phyloP scores from a whole-genome alignment of 2,113 vertebrate genomes.

The Lichenostomus cassidix region DNA sequence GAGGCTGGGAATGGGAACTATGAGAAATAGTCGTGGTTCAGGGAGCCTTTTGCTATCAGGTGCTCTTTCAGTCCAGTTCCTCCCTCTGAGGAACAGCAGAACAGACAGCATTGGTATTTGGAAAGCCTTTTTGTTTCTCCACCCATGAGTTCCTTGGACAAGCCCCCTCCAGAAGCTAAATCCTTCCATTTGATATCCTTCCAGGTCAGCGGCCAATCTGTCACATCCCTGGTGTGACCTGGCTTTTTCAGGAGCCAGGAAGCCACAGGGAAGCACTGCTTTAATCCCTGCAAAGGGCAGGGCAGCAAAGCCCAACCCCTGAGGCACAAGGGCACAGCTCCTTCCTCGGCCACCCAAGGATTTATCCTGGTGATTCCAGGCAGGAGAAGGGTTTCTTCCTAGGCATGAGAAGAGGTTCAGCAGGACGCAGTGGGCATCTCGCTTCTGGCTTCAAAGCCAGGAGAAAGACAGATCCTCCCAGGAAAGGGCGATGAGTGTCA shows the following conservation, averaged over 20 bases:
- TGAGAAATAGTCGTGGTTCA: not conserved
- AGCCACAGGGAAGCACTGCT: accelerated
- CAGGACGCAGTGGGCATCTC: not conserved
- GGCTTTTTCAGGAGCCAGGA: not conserved
- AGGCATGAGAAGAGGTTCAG: accelerated
- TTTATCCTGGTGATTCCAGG: not conserved
- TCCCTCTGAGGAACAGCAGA: not conserved
- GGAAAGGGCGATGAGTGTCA: not conserved
- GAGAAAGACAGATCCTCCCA: not conserved
- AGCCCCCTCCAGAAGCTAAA: not conserved
- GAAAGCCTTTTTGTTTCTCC: conserved; percentile 8
- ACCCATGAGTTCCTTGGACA: not conserved
- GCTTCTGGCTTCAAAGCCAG: not conserved
- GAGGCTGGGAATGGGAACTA: not conserved
- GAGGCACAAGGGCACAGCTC: not conserved
- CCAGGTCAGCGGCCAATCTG: not conserved
- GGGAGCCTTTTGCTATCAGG: not conserved
- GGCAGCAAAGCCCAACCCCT: accelerated
- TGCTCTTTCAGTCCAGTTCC: not conserved
- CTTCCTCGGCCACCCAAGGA: not conserved
- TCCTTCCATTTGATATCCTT: conserved; percentile 23
- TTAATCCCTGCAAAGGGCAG: not conserved
- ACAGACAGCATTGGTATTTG: not conserved
- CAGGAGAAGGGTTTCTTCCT: not conserved
- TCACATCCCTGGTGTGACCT: not conserved